Conservation (phyloP, 2,113 vertebrate species). For the Pygoscelis antarcticus region DNA sequence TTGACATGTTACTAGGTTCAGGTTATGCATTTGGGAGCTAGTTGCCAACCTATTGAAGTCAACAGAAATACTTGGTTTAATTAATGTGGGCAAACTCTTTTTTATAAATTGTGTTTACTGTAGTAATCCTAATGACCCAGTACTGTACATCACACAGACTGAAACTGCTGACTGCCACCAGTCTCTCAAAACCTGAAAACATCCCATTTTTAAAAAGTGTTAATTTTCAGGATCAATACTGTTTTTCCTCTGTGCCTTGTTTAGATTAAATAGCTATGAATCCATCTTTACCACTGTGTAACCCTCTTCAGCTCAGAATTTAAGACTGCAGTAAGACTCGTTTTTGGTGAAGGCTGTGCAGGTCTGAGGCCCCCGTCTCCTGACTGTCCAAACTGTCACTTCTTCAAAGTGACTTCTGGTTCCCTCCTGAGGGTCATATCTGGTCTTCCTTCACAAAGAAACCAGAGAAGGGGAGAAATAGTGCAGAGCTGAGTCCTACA, state of each 20-base stretch:
- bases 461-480: not conserved
- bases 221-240: not conserved
- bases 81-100: not conserved
- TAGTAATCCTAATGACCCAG: not conserved
- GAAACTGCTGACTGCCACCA: not conserved
- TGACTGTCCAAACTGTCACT: not conserved
- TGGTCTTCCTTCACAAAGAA: not conserved
- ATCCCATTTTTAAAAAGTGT: not conserved
- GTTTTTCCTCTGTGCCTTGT: not conserved
- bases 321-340: not conserved
- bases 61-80: not conserved
- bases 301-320: not conserved
- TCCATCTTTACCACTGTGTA: not conserved
- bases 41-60: not conserved
- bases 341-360: not conserved
- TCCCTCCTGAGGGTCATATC: not conserved
- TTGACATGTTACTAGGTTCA: not conserved
- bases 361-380: fast-evolving
- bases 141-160: not conserved
- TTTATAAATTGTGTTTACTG: not conserved
- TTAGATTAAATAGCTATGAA: not conserved
- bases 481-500: not conserved
- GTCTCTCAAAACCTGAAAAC: not conserved
- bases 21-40: not conserved
- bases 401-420: not conserved